A percentile compares a stretch with the other conserved stretches of the same genome.
Conservation (phyloP, 2,113 vertebrate genomes). For the Cercocebus atys region DNA sequence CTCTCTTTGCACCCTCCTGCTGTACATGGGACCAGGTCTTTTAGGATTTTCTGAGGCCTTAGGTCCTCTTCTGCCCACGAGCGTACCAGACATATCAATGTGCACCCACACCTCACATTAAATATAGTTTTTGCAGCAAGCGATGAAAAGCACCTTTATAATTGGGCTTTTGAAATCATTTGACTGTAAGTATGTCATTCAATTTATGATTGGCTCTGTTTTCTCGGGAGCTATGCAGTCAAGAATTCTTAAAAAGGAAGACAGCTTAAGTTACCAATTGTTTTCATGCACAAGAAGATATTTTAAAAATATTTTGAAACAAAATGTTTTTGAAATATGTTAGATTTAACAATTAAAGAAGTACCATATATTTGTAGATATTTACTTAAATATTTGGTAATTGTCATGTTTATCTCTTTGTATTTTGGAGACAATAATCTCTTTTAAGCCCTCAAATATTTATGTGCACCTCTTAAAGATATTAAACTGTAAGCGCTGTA, state of each 20-base stretch:
- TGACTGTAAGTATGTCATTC: conserved; percentile 1
- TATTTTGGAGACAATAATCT: neutral
- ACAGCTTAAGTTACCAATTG: neutral
- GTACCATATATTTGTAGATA: neutral
- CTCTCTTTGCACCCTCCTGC: neutral
- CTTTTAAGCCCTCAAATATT: neutral
- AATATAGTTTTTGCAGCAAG: conserved; percentile 31
- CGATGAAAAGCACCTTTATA: conserved; percentile 40
- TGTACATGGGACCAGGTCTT: neutral
- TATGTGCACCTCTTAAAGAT: neutral
- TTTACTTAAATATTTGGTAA: neutral
- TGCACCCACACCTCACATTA: conserved; percentile 1
- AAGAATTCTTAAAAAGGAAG: conserved; percentile 12
- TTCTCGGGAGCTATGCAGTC: neutral
- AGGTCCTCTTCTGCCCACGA: neutral
- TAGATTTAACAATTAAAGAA: neutral
- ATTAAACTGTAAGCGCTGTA: neutral
- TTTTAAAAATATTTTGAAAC: neutral
- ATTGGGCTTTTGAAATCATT: conserved; percentile 46
- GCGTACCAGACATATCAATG: conserved; percentile 20
- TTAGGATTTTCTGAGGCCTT: neutral
- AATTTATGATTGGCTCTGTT: conserved; percentile 26
- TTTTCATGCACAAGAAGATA: conserved; percentile 41
- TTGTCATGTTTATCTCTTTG: neutral
- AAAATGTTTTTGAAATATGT: neutral